Conservation (phyloP, 2,888 invertebrate genomes). For the Platerodrilus igneus region DNA sequence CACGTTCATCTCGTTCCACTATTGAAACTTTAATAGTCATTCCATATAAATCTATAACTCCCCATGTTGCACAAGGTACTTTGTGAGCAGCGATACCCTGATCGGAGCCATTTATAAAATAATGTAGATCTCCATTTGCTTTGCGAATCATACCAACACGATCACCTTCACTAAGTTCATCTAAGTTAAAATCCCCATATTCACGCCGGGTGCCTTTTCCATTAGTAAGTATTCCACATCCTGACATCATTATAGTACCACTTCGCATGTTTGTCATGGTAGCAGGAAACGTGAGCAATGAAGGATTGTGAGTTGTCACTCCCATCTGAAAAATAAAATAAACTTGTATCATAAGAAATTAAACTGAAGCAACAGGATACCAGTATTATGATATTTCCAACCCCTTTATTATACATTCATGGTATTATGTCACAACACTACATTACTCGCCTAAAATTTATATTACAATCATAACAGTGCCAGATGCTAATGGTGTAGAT, state of each 20-base stretch:
- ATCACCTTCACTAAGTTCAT: slow-evolving; percentile 89
- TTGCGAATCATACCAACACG: slow-evolving; percentile 88
- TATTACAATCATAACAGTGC: too few species aligned
- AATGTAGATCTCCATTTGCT: slow-evolving; percentile 79
- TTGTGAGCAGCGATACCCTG: slow-evolving; percentile 86
- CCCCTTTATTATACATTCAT: too few species aligned
- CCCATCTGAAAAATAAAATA: slow-evolving; percentile 60
- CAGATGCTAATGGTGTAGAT: too few species aligned
- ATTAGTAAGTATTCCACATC: slow-evolving; percentile 92
- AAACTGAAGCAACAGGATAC: too few species aligned
- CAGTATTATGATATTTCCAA: too few species aligned
- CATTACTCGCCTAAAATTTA: too few species aligned
- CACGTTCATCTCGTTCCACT: slow-evolving; percentile 75
- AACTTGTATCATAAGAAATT: too few species aligned
- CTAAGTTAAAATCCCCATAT: slow-evolving; percentile 90
- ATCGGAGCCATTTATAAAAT: slow-evolving; percentile 88
- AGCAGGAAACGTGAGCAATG: slow-evolving; percentile 84
- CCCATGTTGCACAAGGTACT: slow-evolving; percentile 81
- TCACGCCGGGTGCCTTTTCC: slow-evolving; percentile 91
- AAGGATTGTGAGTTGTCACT: slow-evolving; percentile 89
- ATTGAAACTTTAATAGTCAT: slow-evolving; percentile 89
- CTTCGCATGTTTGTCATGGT: slow-evolving; percentile 97
- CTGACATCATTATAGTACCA: slow-evolving; percentile 94
- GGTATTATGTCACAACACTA: too few species aligned
- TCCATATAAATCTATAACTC: slow-evolving; percentile 91